A percentile compares a stretch with the other conserved stretches of the same genome.
Evolutionary conservation across 37 sponge, comb jelly and placozoan species (phyloP).

Genomic region (Aphrocallistes beatrix): DNA sequence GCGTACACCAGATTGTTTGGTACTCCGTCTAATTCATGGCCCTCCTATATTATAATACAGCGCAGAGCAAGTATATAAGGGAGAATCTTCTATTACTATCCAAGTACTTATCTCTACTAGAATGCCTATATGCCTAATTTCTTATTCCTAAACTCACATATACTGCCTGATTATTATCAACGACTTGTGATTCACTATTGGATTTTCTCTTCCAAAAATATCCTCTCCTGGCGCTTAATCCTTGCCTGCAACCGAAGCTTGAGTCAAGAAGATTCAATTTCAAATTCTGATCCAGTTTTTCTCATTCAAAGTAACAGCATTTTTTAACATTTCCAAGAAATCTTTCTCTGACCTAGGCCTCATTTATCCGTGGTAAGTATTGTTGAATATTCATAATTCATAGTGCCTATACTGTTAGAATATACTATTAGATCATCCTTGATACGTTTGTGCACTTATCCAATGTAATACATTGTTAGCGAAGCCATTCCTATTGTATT

Average conservation of each 20-base stretch:
- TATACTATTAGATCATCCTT: neutral
- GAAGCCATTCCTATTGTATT: constrained; percentile 1
- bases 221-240: neutral
- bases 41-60: constrained; percentile 6
- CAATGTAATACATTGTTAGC: neutral
- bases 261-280: neutral
- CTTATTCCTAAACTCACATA: neutral
- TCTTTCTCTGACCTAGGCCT: neutral
- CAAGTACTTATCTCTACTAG: neutral
- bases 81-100: neutral
- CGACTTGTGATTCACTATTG: neutral
- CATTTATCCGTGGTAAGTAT: constrained; percentile 18
- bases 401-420: neutral
- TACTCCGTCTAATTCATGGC: neutral
- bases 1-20: neutral
- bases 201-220: neutral
- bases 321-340: neutral
- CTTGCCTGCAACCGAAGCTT: neutral
- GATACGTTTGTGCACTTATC: neutral
- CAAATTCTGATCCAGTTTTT: neutral
- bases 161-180: neutral
- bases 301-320: neutral
- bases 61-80: constrained; percentile 20
- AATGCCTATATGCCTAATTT: constrained; percentile 3
- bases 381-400: constrained; percentile 16